Evolutionary conservation across 2,113 vertebrate genomes (phyloP).

Genomic region (Piaya cayana): DNA sequence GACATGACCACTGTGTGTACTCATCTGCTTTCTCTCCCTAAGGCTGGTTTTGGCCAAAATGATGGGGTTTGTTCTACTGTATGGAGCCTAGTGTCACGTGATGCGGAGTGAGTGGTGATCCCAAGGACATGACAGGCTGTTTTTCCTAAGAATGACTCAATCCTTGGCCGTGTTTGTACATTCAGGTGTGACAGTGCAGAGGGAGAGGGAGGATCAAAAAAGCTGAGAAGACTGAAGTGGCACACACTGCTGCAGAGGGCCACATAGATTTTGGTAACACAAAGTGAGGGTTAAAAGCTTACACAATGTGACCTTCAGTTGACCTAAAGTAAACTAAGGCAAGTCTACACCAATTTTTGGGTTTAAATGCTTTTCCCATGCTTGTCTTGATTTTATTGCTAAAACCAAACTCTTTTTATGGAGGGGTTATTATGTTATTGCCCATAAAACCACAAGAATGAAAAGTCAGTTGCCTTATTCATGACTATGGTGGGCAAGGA

Average conservation of each 20-base stretch:
- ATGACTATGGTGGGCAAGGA: neutral
- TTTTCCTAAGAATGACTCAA: neutral
- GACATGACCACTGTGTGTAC: accelerated
- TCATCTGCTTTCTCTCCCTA: neutral
- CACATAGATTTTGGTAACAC: neutral
- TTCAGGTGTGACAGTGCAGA: neutral
- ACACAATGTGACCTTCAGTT: neutral
- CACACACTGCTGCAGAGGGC: neutral
- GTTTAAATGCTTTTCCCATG: neutral
- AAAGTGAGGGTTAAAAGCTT: neutral
- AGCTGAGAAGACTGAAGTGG: neutral
- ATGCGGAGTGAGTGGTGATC: neutral
- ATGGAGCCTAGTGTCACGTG: neutral
- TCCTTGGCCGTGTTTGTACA: neutral
- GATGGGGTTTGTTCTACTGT: neutral
- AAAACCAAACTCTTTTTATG: neutral
- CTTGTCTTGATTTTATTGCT: neutral
- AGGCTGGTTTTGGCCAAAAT: neutral
- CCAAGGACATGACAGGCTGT: neutral
- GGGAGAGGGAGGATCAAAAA: neutral
- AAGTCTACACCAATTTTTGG: neutral
- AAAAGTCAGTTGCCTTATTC: neutral
- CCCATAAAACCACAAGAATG: neutral
- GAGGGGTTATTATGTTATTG: neutral
- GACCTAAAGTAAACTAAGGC: neutral